Conservation (phyloP, 2,113 vertebrate genomes). For the Diadophis punctatus region DNA sequence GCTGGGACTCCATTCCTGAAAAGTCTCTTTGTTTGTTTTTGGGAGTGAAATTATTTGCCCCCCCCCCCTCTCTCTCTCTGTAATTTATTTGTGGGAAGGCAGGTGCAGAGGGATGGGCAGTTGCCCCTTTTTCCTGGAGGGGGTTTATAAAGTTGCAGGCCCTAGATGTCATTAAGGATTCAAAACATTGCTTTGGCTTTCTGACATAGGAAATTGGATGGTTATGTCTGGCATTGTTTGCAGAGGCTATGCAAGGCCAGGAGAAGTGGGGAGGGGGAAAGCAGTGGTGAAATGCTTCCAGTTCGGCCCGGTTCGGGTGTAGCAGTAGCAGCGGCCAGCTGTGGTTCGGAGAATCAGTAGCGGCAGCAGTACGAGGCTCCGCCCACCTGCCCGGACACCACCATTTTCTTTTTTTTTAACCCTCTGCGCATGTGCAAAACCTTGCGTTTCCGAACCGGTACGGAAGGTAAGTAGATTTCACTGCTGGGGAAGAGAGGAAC, state of each 20-base stretch:
- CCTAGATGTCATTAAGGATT: neutral
- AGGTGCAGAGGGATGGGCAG: neutral
- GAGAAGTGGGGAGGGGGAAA: neutral
- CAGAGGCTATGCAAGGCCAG: neutral
- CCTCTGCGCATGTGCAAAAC: no score
- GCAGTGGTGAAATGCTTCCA: no score
- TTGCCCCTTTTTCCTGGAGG: neutral
- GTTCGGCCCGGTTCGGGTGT: no score
- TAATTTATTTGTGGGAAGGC: neutral
- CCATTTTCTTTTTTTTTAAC: no score
- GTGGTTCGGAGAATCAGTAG: no score
- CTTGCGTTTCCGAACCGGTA: no score
- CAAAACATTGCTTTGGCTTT: neutral
- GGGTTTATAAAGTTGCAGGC: neutral
- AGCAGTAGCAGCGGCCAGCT: no score
- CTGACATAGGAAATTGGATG: neutral
- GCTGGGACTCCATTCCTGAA: neutral
- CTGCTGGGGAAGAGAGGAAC: neutral
- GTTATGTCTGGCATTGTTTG: neutral
- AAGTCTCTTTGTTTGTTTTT: neutral
- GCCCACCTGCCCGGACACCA: no score
- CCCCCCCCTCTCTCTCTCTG: accelerated
- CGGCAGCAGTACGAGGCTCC: no score
- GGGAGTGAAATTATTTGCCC: neutral
- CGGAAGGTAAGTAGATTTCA: no score